Base-by-base conservation (phyloP, 1,140 invertebrate genomes). In the Coptotermes formosanus region DNA sequence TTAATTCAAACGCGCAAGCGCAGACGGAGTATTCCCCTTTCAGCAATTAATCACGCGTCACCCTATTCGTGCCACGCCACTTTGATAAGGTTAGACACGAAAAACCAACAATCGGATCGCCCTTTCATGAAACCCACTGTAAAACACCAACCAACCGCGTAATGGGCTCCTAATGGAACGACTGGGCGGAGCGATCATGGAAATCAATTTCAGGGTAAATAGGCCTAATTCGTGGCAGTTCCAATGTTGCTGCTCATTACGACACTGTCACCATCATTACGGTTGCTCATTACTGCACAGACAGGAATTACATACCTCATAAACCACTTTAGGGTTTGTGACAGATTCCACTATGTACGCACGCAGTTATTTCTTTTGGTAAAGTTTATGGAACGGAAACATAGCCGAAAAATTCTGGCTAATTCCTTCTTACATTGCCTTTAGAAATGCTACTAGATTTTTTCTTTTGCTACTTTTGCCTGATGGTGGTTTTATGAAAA, bases 191-290 rank as follows among this genome's bases (percentile, higher is more conserved):
- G 64, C 64, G 64, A 75, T 75, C 64, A 30, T n/a, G 64, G 64
- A 75, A 75, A 75, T 75, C 64, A 75, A 75, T 75, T 75, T 75
- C 64, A 75, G 64, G 64, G 64, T 25, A 75, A 75, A 75, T 75
- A n/a, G 64, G 64, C 64, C 64, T 75, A 75, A 75, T 75, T 75
- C 64, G 30, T 75, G n/a, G 64, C 64, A 4, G 45, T 48, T 48
- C 7, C 59, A 64, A 12, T 64, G 59, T 21, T n/a, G 21, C 9
- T 23, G 64, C 9, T 25, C 64, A 75, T 75, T 75, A 75, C 30
- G 16, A 75, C n/a, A 30, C 64, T 75, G 64, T 75, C 64, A 75
- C n/a, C 25, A 30, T 75, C 64, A 30, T 25, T 55, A 55, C 52
- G 19, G 3, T 21, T 19, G 6, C 52, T 55, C 52, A 55, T 55